Evolutionary conservation across 2,113 vertebrate species (phyloP).

Genomic region (Epinephelus fuscoguttatus): DNA sequence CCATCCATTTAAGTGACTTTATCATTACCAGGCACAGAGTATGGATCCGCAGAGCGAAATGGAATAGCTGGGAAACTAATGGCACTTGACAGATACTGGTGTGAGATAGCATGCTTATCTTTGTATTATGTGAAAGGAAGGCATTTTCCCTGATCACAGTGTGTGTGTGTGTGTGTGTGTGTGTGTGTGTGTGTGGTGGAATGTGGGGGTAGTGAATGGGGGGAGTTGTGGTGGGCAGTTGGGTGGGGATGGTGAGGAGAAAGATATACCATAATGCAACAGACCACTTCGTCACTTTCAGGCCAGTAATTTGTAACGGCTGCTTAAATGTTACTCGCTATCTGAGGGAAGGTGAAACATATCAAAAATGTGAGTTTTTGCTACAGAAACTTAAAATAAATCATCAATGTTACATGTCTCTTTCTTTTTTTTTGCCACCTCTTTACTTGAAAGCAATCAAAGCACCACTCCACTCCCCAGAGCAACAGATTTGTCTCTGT

Average conservation of each 20-base stretch:
- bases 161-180: conserved; percentile 34
- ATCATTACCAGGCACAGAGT: conserved; percentile 72
- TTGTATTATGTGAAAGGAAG: conserved; percentile 77
- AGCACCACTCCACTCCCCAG: not conserved
- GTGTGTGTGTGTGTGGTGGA: conserved; percentile 27
- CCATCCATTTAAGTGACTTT: conserved; percentile 81
- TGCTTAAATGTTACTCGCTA: conserved; percentile 53
- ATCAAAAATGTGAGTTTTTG: conserved; percentile 7
- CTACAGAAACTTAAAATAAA: conserved; percentile 23
- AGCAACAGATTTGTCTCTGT: conserved; percentile 27
- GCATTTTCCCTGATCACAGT: conserved; percentile 61
- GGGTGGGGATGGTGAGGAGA: not conserved
- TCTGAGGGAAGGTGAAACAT: conserved; percentile 15
- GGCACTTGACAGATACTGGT: conserved; percentile 80
- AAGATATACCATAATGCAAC: conserved; percentile 51
- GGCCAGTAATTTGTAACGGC: conserved; percentile 62
- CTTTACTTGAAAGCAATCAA: conserved; percentile 49
- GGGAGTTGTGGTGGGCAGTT: conserved; percentile 15
- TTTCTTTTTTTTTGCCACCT: not conserved
- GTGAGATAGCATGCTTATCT: conserved; percentile 79
- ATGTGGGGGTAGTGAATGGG: not conserved
- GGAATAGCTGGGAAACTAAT: conserved; percentile 78
- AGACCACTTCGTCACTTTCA: conserved; percentile 53
- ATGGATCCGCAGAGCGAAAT: conserved; percentile 74
- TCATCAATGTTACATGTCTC: conserved; percentile 19